Evolutionary conservation across 2,113 vertebrate genomes (phyloP), one percentile per base, ranked within the genome.

Genomic region (Condylura cristata): DNA sequence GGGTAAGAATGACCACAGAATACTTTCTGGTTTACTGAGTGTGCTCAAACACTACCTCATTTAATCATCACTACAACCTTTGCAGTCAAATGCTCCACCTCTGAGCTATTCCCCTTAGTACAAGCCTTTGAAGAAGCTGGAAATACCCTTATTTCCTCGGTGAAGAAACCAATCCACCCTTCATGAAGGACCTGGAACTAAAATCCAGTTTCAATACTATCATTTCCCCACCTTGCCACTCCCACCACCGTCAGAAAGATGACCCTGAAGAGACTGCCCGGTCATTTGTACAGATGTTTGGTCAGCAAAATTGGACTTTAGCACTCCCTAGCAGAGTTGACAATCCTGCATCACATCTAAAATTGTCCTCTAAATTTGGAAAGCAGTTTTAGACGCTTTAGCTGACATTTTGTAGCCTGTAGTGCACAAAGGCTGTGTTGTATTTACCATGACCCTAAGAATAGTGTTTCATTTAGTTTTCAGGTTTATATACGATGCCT

Each of bases 291-390:
- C n/a, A 84, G 41, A 70, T 93, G 86, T 51, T 81, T 24, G 3
- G 46, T 93, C 82, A 88, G 94, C 76, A 90, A 44, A 95, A 96
- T 0, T 88, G 39, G 78, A 61, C 82, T 90, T 94, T 4, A 60
- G 82, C 53, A 88, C 7, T 65, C 84, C 82, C 28, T n/a, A 89
- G 39, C 87, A 93, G 63, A 90, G 89, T 32, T 87, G 71, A 94
- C 63, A 56, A 80, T 51, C 51, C 53, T 70, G 82, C 39, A 88
- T 60, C 82, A 94, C 82, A 80, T 88, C 86, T 93, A 94, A 91
- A 93, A 93, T 87, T 93, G 66, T 72, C 80, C 1, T 96, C 89
- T 96, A 93, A 96, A 92, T 94, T 89, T 92, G 85, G 85, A 94
- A 95, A 75, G 63, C 88, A 89, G 80, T 61, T 91, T 89, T 91